Evolutionary conservation across 2,888 invertebrate genomes (phyloP), one percentile per base, ranked within the genome.

Genomic region (Orchesella flavescens): DNA sequence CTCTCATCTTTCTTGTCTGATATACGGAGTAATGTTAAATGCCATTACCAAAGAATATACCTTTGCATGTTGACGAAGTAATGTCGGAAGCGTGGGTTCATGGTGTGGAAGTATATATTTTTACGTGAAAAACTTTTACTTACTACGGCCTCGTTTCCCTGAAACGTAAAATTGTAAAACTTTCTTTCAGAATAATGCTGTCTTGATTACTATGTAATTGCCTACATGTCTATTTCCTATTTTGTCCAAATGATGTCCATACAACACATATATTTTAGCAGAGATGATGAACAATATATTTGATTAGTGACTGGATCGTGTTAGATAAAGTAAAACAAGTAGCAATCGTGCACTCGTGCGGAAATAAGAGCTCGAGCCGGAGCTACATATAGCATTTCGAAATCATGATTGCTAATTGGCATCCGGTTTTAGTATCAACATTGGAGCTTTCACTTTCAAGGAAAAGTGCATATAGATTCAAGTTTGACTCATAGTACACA

Each of bases 91-190:
- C 69, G 75, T 59, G 69, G 44, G 34, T 34, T 43, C 53, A 72
- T 44, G 73, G 15, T 61, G 73, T 61, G 61, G 78, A 79, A 79
- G 73, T 34, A 74, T 74, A 66, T 74, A 66, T 65, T 79, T 76
- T 57, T 71, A 44, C 65, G 55, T 68, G 73, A 72, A 80, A 80
- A 80, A 74, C 73, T 80, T 73, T 80, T 80, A 80, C 93, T 93
- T 93, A 93, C 93, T 92, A 93, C 91, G 90, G 91, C 92, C 89
- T 93, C 93, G 91, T 92, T 92, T 89, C 92, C 93, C 93, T 93
- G 93, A 90, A 93, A 93, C 90, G 90, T 89, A 90, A 89, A 65
- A 74, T 44, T 85, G 73, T 69, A 57, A 86, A 84, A 84, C 76
- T 83, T 76, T 61, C 73, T 77, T 79, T 81, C 73, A 78, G 78